Evolutionary conservation across 35 echinoderm and acorn worm species (phyloP).

Genomic region (Eucidaris tribuloides): DNA sequence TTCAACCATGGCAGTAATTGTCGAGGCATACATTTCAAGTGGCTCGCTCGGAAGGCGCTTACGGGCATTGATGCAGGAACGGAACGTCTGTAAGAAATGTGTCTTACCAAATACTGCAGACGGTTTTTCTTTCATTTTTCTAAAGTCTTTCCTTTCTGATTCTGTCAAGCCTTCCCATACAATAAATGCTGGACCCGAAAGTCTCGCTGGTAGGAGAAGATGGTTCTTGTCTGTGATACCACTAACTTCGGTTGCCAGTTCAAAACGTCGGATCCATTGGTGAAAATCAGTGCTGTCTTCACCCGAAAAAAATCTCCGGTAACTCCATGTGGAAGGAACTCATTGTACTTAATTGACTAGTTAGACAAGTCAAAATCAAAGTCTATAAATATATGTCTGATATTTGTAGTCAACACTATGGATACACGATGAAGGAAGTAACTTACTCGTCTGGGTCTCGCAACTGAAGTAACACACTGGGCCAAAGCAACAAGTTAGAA

Average conservation of each 20-base stretch:
- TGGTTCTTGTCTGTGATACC: not conserved
- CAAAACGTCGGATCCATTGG: slow-evolving; percentile 22
- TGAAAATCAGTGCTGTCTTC: not conserved
- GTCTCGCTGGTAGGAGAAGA: not conserved
- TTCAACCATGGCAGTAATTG: slow-evolving; percentile 7
- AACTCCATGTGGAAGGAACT: not conserved
- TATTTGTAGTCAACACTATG: too few species aligned
- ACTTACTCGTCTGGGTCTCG: too few species aligned
- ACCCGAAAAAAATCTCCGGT: not conserved
- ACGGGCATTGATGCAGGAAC: slow-evolving; percentile 1
- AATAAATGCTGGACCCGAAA: not conserved
- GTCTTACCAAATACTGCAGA: not conserved
- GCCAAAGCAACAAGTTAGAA: too few species aligned
- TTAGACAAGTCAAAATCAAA: not conserved
- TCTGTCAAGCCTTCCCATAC: not conserved
- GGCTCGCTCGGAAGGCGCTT: not conserved
- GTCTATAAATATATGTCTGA: not conserved
- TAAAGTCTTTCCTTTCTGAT: slow-evolving; percentile 5
- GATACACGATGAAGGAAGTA: too few species aligned
- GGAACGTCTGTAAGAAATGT: not conserved
- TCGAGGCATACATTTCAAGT: slow-evolving; percentile 7
- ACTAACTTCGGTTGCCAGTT: not conserved
- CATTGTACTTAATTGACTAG: not conserved
- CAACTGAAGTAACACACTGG: too few species aligned
- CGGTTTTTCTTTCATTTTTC: not conserved